phyloP scores from a whole-genome alignment of 1,140 invertebrate genomes.

The Papilio dardanus region DNA sequence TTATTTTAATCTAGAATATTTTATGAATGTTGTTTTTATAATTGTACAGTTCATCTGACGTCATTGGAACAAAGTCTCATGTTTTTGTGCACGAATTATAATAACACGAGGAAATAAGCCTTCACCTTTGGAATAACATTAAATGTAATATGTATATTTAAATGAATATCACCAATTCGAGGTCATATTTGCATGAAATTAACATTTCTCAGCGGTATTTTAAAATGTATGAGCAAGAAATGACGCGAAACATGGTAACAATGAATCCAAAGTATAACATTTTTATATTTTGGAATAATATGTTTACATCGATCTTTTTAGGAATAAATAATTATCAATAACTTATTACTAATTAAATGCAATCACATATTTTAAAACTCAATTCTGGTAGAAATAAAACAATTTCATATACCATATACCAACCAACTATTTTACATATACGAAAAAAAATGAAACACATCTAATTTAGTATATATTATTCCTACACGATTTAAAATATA shows the following conservation, averaged over 20 bases:
- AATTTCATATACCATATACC: neutral
- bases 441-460: too few relatives aligned
- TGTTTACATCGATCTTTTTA: neutral
- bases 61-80: neutral
- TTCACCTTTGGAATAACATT: neutral
- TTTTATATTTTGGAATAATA: neutral
- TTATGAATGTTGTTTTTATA: neutral
- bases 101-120: neutral
- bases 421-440: neutral
- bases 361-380: too few relatives aligned
- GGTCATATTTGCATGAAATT: slow-evolving; percentile 1
- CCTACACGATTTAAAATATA: neutral
- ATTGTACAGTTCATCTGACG: neutral
- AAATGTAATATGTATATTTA: neutral
- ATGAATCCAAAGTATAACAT: neutral
- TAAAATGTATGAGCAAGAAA: neutral
- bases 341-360: too few relatives aligned
- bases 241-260: neutral
- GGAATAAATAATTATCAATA: neutral
- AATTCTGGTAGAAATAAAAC: neutral
- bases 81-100: neutral
- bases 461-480: neutral
- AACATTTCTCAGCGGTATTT: neutral
- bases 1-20: neutral
- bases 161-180: neutral